Conservation (phyloP, 2,888 invertebrate species). For the Pinctada fucata region DNA sequence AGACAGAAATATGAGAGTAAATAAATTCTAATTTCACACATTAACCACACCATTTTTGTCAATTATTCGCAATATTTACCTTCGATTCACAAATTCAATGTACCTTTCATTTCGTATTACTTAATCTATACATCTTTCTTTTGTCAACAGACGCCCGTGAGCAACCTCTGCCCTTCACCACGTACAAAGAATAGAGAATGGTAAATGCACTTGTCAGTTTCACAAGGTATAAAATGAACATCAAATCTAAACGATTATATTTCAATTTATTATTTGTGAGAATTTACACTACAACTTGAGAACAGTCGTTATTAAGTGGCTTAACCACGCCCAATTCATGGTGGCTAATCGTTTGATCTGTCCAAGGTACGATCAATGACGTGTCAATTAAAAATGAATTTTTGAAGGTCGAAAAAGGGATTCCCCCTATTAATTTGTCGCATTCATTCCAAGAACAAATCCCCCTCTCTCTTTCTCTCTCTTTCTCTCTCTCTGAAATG, state of each 20-base stretch:
- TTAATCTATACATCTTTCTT: no score
- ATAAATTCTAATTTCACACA: no score
- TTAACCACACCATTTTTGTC: no score
- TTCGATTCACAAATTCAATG: no score
- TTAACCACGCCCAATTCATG: not conserved
- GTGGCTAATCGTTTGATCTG: not conserved
- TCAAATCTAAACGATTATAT: not conserved
- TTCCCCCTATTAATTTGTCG: no score
- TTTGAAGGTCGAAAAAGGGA: not conserved
- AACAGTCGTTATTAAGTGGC: not conserved
- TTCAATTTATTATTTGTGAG: not conserved
- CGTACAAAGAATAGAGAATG: not conserved
- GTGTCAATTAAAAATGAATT: not conserved
- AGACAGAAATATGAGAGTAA: no score
- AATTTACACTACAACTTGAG: slow-evolving; percentile 2
- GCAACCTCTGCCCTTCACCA: not conserved
- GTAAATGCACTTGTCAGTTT: not conserved
- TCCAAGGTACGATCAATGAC: not conserved
- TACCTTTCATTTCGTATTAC: no score
- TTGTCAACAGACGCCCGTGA: not conserved
- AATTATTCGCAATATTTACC: no score
- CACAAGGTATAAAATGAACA: not conserved
- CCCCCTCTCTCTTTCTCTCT: no score
- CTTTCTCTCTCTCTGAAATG: no score
- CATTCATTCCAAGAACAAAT: no score